Percentiles rank a stretch among this genome's conserved stretches.
These are phyloP conservation scores for Diphyllodes magnificus DNA, from an alignment of 2,113 vertebrate genomes.

Conservation along the genomic window DNA sequence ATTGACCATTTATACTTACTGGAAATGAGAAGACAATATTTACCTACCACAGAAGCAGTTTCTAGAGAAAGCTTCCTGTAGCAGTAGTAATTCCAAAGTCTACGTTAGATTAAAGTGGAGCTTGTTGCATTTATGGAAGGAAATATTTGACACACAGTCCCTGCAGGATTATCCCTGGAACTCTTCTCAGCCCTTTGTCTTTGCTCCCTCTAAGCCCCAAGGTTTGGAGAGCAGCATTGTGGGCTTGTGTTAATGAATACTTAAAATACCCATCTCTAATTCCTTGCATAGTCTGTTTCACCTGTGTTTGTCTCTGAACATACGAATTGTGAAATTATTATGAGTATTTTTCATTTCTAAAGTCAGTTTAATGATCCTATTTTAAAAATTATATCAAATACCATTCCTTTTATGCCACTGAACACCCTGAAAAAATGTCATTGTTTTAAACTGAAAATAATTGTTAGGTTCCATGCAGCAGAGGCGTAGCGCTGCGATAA, in stretches of 20 bases:
- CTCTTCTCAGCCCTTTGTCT: neutral
- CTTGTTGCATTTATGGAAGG: neutral
- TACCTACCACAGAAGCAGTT: neutral
- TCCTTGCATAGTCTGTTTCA: neutral
- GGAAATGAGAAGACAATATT: neutral
- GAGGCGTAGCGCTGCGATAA: neutral
- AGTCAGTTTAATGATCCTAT: neutral
- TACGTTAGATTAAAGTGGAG: neutral
- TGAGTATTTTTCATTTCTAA: neutral
- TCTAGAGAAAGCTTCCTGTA: neutral
- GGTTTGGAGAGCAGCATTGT: neutral
- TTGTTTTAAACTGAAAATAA: slow-evolving; percentile 15
- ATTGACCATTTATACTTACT: neutral
- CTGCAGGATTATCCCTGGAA: neutral
- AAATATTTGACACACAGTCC: neutral
- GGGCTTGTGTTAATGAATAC: neutral
- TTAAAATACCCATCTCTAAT: neutral
- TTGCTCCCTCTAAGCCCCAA: neutral
- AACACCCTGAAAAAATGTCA: neutral
- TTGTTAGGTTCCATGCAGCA: neutral
- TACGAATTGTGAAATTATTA: neutral
- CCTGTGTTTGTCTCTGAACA: neutral
- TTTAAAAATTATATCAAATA: neutral
- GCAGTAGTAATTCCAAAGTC: neutral
- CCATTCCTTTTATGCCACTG: neutral